Conservation (phyloP, 2,888 invertebrate genomes). For the Drosophila merina region DNA sequence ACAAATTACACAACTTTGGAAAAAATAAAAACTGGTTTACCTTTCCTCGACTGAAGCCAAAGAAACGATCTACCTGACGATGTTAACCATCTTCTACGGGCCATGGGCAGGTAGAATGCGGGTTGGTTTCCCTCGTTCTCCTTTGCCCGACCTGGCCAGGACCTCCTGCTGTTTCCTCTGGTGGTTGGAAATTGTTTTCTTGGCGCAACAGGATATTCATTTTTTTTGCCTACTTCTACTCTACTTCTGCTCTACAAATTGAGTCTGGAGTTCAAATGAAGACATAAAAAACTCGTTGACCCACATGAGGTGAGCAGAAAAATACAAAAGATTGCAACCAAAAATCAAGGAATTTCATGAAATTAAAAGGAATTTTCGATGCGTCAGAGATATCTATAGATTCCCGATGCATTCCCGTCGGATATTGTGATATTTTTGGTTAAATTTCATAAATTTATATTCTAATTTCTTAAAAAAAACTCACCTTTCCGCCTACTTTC, state of each 20-base stretch:
- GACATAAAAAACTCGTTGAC: constrained; percentile 67
- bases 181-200: constrained; percentile 74
- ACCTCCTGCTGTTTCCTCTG: constrained; percentile 48
- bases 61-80: constrained; percentile 47
- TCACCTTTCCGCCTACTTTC: constrained; percentile 90
- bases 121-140: constrained; percentile 15
- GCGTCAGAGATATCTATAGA: no score
- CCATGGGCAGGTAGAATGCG: constrained; percentile 46
- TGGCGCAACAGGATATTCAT: constrained; percentile 74
- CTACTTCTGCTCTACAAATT: constrained; percentile 32
- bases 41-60: constrained; percentile 39
- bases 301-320: constrained; percentile 35
- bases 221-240: constrained; percentile 30
- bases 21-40: constrained; percentile 61
- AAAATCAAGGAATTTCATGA: neutral
- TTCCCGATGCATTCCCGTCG: no score
- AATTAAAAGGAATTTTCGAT: no score
- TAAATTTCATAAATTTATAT: neutral
- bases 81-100: constrained; percentile 45
- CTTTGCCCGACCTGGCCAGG: constrained; percentile 10
- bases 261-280: constrained; percentile 58
- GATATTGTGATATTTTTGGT: neutral
- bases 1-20: constrained; percentile 59
- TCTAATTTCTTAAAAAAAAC: constrained; percentile 14
- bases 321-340: neutral